Conservation (phyloP, 2,888 invertebrate species). For the Nemapogon koenigi region DNA sequence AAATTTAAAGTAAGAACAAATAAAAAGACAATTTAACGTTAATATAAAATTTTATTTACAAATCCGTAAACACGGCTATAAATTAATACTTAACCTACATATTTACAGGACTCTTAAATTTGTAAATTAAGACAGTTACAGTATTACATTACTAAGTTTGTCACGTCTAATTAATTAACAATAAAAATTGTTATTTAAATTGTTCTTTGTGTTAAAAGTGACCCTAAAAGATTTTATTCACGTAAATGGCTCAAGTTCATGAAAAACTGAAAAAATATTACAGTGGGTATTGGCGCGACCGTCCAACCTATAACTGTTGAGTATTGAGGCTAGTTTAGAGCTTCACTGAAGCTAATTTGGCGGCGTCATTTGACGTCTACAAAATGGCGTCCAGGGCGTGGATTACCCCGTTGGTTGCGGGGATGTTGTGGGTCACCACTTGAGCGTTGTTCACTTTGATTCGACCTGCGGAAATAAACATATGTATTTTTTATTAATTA, state of each 20-base stretch:
- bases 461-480: constrained; percentile 66
- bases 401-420: constrained; percentile 87
- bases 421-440: constrained; percentile 84
- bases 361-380: constrained; percentile 22
- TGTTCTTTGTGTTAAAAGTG: too few relatives aligned
- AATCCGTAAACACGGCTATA: constrained; percentile 34
- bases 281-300: too few relatives aligned
- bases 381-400: constrained; percentile 77
- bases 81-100: constrained; percentile 53
- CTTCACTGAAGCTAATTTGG: constrained; percentile 47
- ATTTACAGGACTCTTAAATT: constrained; percentile 35
- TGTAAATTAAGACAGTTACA: neutral
- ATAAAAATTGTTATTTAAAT: too few relatives aligned
- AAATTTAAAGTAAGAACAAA: constrained; percentile 10
- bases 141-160: too few relatives aligned
- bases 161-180: too few relatives aligned
- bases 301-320: too few relatives aligned
- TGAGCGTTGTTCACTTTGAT: constrained; percentile 84
- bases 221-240: too few relatives aligned
- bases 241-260: too few relatives aligned
- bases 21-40: constrained; percentile 16
- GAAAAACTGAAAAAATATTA: too few relatives aligned
- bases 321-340: constrained; percentile 15
- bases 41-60: constrained; percentile 50
- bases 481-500: constrained; percentile 10